Evolutionary conservation across 2,797 vertebrate genomes (phyloP).

Genomic region (Malacoraja senta): DNA sequence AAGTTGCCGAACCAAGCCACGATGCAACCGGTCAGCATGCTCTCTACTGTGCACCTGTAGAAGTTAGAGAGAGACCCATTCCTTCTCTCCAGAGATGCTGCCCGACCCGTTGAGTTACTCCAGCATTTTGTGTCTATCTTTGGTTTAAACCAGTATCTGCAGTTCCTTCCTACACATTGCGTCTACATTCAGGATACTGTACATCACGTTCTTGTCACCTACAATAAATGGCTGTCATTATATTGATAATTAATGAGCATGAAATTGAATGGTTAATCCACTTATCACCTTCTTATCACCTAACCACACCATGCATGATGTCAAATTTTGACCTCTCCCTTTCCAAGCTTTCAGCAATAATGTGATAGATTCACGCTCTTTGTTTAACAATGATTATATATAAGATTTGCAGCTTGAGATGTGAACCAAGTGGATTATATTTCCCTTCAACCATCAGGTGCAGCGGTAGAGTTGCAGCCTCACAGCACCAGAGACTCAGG

Average conservation of each 20-base stretch:
- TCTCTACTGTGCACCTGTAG: too few species aligned
- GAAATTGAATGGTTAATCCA: constrained; percentile 36
- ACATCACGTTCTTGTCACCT: constrained; percentile 32
- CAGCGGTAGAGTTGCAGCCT: too few species aligned
- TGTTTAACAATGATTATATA: not conserved
- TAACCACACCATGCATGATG: not conserved
- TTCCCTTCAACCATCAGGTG: not conserved
- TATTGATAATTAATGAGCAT: constrained; percentile 44
- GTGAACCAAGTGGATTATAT: not conserved
- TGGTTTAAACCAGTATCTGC: too few species aligned
- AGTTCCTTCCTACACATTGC: too few species aligned
- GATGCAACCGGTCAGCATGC: too few species aligned
- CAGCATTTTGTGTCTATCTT: too few species aligned
- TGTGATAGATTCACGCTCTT: not conserved
- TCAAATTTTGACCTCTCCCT: not conserved
- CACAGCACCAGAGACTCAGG: too few species aligned
- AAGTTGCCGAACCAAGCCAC: too few species aligned
- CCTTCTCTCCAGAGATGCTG: too few species aligned
- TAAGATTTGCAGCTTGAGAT: too few species aligned
- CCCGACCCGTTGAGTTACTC: too few species aligned
- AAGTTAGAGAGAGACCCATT: too few species aligned
- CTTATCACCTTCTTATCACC: not conserved
- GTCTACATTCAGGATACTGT: constrained; percentile 38
- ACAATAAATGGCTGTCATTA: constrained; percentile 39
- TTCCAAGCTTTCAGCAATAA: not conserved